Base-by-base conservation (phyloP, 2,888 invertebrate genomes). In the Eupeodes latifasciatus region DNA sequence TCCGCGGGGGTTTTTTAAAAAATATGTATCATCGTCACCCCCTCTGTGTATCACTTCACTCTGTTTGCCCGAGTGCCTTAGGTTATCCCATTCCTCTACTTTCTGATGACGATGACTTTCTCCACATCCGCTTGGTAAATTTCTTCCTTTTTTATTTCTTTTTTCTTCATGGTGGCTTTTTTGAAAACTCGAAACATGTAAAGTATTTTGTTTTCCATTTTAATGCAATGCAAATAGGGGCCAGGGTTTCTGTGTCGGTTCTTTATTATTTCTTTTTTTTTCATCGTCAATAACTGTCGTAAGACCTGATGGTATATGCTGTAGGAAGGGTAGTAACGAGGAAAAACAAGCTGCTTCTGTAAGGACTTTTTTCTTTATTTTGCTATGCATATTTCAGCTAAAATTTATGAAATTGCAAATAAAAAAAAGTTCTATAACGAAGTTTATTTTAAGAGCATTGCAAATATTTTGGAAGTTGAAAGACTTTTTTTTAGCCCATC, bases 171-270 rank as follows among this genome's bases (percentile, higher is more conserved):
- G 44, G 66, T 72, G 64, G 71, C 62, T 49, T 72, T 72, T 27
- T 57, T 85, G 71, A 75, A 71, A 81, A 75, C 79, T 86, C 75
- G 51, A 71, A 88, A 75, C 84, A 85, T 88, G 81, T 69, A 88
- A 81, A 88, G 77, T 74, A 85, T 78, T 85, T 85, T 85, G 81
- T 87, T 81, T 71, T 85, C 47, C 62, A 85, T 81, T 88, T 88
- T 81, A 81, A 88, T 85, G 81, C 88, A 85, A 88, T 85, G 88
- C 78, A 88, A 88, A 85, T 81, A 75, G 81, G 61, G 88, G 78
- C 67, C 77, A 81, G 69, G 69, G 80, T 77, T 85, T 71, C 27
- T 74, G 49, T 51, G 51, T 36, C 59, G 51, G 40, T 62, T 72
- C 49, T 16, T 49, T 34, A 19, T 74, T 27, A 27, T 5, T 27